phyloP scores from a whole-genome alignment of 2,113 vertebrate genomes.

The Acinonyx jubatus region DNA sequence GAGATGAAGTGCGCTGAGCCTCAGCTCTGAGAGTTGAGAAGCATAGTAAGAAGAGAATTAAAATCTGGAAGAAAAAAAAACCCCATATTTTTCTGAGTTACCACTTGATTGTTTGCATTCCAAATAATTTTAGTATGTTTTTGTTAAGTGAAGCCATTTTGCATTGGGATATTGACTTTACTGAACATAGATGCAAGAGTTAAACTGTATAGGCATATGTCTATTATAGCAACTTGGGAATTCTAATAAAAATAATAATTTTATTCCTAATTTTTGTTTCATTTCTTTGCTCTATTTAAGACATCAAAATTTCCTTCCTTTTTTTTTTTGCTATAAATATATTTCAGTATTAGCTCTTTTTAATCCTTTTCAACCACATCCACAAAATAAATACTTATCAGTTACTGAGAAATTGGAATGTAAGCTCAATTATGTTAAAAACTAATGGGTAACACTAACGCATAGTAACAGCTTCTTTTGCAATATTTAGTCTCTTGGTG shows the following conservation, averaged over 20 bases:
- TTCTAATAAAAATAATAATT: conserved; percentile 53
- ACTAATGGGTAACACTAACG: conserved; percentile 74
- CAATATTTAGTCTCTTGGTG: conserved; percentile 81
- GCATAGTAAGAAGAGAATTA: background rate
- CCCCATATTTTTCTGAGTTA: background rate
- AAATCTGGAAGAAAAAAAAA: background rate
- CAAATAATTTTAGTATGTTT: background rate
- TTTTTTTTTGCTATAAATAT: conserved; percentile 51
- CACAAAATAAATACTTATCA: conserved; percentile 83
- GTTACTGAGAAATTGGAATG: conserved; percentile 80
- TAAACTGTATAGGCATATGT: background rate
- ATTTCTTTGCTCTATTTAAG: conserved; percentile 43
- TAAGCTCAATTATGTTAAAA: conserved; percentile 80
- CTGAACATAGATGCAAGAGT: background rate
- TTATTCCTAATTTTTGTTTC: conserved; percentile 56
- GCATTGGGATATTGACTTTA: background rate
- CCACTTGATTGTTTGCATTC: background rate
- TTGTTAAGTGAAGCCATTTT: conserved; percentile 16
- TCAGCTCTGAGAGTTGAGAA: background rate
- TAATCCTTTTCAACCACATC: conserved; percentile 74
- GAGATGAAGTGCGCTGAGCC: background rate
- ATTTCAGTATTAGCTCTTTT: conserved; percentile 62
- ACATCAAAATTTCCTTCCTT: conserved; percentile 39
- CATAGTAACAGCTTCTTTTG: conserved; percentile 74
- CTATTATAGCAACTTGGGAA: background rate